These are phyloP conservation scores for Eciton burchellii DNA, from an alignment of 1,140 invertebrate genomes.

Conservation along the genomic window DNA sequence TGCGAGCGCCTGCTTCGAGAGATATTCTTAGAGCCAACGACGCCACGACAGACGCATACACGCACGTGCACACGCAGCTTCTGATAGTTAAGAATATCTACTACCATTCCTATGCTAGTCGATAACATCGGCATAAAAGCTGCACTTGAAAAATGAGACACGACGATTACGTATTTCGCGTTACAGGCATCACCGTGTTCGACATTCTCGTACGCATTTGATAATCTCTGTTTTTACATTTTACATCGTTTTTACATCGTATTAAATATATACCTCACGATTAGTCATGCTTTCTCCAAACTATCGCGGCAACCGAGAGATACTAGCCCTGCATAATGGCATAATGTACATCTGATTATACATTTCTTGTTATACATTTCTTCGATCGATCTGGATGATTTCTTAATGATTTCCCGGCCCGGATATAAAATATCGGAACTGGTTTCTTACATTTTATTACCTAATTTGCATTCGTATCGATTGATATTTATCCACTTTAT, in stretches of 20 bases:
- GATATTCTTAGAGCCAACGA: slow-evolving; percentile 29
- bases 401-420: not conserved
- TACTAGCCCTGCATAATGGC: too few species aligned
- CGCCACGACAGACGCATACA: not conserved
- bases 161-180: not conserved
- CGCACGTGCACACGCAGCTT: not conserved
- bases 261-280: not conserved
- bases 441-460: too few species aligned
- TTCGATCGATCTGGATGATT: not conserved
- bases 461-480: too few species aligned
- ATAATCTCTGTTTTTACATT: too few species aligned
- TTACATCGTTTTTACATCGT: too few species aligned
- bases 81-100: slow-evolving; percentile 50
- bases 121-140: slow-evolving; percentile 49
- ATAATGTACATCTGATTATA: too few species aligned
- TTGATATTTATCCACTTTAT: too few species aligned
- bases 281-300: not conserved
- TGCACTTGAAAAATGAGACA: not conserved
- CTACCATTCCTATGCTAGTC: slow-evolving; percentile 32
- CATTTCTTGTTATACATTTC: not conserved
- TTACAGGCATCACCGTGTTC: not conserved
- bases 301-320: too few species aligned
- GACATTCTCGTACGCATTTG: not conserved
- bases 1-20: not conserved
- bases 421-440: not conserved